Evolutionary conservation across 2,888 invertebrate genomes (phyloP).

Genomic region (Luffia ferchaultella): DNA sequence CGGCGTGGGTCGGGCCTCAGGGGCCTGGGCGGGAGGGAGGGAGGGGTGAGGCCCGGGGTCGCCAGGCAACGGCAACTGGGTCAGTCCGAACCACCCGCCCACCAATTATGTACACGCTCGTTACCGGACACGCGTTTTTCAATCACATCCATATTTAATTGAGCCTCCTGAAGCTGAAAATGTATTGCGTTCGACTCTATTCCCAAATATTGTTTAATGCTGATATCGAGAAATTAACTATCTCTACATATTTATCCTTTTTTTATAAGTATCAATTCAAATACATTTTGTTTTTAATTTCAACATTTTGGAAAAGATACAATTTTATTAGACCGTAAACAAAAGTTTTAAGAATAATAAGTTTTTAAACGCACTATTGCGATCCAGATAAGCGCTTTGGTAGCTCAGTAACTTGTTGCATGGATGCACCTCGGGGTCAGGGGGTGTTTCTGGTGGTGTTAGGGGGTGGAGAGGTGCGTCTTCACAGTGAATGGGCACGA

Average conservation of each 20-base stretch:
- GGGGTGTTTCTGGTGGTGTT: not conserved
- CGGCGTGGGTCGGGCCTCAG: constrained; percentile 23
- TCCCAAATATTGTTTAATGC: not conserved
- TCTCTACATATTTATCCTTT: too few relatives aligned
- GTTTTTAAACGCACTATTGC: not conserved
- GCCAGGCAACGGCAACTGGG: constrained; percentile 63
- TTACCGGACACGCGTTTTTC: constrained; percentile 68
- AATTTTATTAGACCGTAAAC: too few relatives aligned
- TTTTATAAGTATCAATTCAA: too few relatives aligned
- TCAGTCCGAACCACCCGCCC: constrained; percentile 57
- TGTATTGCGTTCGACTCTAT: constrained; percentile 21
- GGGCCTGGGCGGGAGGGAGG: constrained; percentile 25
- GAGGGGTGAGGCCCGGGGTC: constrained; percentile 34
- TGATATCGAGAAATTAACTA: not conserved
- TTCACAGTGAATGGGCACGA: constrained; percentile 65
- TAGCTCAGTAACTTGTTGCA: constrained; percentile 61
- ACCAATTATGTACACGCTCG: constrained; percentile 67
- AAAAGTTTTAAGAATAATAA: too few relatives aligned
- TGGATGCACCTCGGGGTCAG: constrained; percentile 43
- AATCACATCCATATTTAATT: constrained; percentile 68
- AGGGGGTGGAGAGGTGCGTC: constrained; percentile 34
- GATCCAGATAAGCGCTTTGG: too few relatives aligned
- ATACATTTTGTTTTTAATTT: too few relatives aligned
- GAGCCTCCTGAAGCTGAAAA: constrained; percentile 62
- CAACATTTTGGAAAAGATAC: too few relatives aligned